Conservation (phyloP, 35 echinoderm and acorn worm genomes). For the Apostichopus japonicus region DNA sequence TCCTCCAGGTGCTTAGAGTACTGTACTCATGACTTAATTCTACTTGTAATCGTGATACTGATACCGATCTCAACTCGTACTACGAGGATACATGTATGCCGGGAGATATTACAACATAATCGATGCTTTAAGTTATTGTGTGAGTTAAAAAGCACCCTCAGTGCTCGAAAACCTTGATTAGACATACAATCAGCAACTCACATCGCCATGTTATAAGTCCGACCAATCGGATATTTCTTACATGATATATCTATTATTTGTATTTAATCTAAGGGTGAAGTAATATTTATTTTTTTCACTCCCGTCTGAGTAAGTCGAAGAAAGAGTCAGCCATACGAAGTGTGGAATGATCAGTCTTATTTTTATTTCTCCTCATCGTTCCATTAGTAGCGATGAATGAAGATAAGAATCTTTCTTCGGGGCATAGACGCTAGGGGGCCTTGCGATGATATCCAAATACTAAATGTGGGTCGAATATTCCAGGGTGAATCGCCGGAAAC, state of each 20-base stretch:
- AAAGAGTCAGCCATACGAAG: neutral
- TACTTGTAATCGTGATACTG: no score
- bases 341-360: neutral
- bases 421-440: neutral
- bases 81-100: no score
- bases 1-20: no score
- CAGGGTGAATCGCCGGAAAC: neutral
- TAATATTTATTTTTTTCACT: neutral
- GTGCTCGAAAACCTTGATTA: no score
- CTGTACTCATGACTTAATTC: no score
- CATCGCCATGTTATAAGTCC: no score
- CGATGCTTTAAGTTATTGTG: no score
- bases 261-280: neutral
- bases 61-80: no score
- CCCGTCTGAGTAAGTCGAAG: neutral
- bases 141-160: no score
- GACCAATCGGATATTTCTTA: neutral
- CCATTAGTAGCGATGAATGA: neutral
- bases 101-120: no score
- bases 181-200: no score
- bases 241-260: neutral
- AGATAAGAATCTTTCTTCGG: neutral
- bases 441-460: neutral
- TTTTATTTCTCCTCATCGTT: neutral
- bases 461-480: neutral